Conservation (phyloP, 2,113 vertebrate species). For the Indicator maculatus region DNA sequence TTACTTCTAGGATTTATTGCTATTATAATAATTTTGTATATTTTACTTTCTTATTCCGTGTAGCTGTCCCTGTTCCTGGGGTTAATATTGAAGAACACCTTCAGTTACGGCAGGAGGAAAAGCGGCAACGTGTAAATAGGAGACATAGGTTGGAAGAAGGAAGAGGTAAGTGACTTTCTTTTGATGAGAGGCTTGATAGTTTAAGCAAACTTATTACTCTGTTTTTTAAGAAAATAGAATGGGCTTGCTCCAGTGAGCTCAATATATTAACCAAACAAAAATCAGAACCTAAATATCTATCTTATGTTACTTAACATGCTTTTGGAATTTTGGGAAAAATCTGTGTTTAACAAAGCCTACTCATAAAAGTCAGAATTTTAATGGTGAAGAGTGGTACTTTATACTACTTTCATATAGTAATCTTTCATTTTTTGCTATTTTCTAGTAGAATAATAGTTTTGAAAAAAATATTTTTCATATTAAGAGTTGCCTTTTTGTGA, state of each 20-base stretch:
- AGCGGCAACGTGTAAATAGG: conserved; percentile 92
- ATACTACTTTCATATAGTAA: not conserved
- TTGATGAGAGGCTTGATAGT: not conserved
- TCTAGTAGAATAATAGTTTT: not conserved
- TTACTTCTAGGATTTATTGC: not conserved
- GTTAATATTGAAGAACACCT: conserved; percentile 99
- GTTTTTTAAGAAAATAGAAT: not conserved
- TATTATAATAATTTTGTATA: fast-evolving
- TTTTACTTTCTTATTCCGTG: conserved; percentile 46
- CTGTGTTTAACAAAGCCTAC: fast-evolving
- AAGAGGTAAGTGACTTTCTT: conserved; percentile 83
- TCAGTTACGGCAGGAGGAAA: conserved; percentile 96
- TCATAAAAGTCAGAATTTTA: not conserved
- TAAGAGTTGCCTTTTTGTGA: not conserved
- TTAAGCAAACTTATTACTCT: not conserved
- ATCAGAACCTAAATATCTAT: not conserved
- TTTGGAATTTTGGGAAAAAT: not conserved
- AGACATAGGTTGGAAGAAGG: conserved; percentile 94
- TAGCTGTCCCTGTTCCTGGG: conserved; percentile 97
- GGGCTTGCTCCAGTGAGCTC: not conserved
- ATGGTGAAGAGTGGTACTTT: not conserved
- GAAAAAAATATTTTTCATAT: not conserved
- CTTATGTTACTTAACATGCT: not conserved
- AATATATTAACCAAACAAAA: not conserved
- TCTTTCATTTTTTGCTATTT: not conserved